phyloP scores from a whole-genome alignment of 2,113 vertebrate species.

The Psittacara wagleri region DNA sequence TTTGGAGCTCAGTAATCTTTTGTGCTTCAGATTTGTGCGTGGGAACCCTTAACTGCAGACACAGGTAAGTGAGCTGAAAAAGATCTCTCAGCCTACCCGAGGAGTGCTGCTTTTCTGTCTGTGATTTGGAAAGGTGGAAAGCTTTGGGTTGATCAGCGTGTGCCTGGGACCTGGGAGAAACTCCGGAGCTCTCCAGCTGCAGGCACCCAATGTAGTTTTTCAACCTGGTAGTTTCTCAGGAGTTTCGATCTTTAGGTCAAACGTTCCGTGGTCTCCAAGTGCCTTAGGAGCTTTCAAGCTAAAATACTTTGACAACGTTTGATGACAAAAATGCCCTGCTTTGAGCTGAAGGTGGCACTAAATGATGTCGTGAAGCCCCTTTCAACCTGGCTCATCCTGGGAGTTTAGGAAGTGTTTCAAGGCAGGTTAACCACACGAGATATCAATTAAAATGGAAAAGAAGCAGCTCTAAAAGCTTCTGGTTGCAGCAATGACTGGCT shows the following conservation, averaged over 20 bases:
- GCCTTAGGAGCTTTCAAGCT: not conserved
- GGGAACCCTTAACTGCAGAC: not conserved
- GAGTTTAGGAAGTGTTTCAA: not conserved
- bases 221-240: not conserved
- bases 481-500: not conserved
- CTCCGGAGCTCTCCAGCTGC: not conserved
- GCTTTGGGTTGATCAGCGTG: not conserved
- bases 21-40: fast-evolving
- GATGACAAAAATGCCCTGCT: not conserved
- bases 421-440: not conserved
- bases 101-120: not conserved
- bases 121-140: not conserved
- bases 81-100: not conserved
- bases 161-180: not conserved
- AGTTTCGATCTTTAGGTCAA: not conserved
- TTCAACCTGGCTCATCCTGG: not conserved
- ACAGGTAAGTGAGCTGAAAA: not conserved
- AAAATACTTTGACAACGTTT: not conserved
- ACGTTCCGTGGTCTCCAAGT: not conserved
- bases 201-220: not conserved
- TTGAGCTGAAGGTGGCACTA: not conserved
- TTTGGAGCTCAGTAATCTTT: not conserved
- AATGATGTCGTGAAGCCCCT: not conserved
- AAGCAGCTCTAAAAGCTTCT: not conserved
- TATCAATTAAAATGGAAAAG: not conserved